Conservation (phyloP, 2,888 invertebrate genomes). For the Ischnus inquisitorius region DNA sequence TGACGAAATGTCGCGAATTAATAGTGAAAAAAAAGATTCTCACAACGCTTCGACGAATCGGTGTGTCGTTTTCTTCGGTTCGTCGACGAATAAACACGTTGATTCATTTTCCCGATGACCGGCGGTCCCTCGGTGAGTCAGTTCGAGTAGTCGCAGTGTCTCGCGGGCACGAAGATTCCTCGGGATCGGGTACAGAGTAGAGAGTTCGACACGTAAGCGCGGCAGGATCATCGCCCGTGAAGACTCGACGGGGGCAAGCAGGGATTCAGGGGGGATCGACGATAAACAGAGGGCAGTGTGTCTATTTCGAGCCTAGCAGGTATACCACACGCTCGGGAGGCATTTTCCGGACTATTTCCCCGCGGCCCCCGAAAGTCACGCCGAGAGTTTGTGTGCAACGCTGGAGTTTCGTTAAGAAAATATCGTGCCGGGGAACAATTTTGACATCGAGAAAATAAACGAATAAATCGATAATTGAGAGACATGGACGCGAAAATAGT, state of each 20-base stretch:
- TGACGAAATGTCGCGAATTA: not conserved
- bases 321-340: not conserved
- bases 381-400: not conserved
- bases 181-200: not conserved
- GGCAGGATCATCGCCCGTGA: constrained; percentile 2
- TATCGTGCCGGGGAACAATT: not conserved
- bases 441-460: not conserved
- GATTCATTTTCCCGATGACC: constrained; percentile 8
- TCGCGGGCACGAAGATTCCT: too few relatives aligned
- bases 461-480: not conserved
- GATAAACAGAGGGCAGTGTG: not conserved
- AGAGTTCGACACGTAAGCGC: not conserved
- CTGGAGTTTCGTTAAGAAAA: not conserved
- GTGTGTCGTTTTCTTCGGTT: not conserved
- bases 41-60: not conserved
- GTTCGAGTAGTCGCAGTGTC: not conserved
- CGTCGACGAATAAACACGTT: not conserved
- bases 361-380: not conserved
- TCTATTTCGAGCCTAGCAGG: not conserved
- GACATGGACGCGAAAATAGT: constrained; percentile 82
- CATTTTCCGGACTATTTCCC: not conserved
- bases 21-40: not conserved
- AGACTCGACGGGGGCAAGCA: not conserved
- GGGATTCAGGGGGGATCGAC: not conserved
- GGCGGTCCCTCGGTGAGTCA: not conserved